Evolutionary conservation across 2,888 invertebrate genomes (phyloP).

Genomic region (Hemistola chrysoprasaria): DNA sequence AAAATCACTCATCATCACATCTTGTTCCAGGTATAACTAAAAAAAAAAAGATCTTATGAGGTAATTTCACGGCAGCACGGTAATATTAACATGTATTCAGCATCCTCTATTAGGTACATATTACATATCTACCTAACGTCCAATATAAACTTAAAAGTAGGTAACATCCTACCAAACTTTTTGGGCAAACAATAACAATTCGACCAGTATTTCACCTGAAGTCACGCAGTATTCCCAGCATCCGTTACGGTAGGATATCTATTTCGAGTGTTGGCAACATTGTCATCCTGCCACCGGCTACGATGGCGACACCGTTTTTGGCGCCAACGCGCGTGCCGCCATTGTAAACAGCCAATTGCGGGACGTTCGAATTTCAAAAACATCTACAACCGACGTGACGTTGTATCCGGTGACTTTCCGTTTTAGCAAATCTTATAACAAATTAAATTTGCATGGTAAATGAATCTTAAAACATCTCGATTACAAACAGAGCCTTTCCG

Average conservation of each 20-base stretch:
- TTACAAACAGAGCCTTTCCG: too few relatives aligned
- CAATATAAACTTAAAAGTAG: too few relatives aligned
- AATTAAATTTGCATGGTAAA: neutral
- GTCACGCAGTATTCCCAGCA: constrained; percentile 32
- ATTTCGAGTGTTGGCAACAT: constrained; percentile 72
- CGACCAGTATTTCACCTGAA: constrained; percentile 39
- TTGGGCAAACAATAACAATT: constrained; percentile 44
- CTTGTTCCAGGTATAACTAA: too few relatives aligned
- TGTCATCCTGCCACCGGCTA: constrained; percentile 55
- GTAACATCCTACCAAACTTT: constrained; percentile 9
- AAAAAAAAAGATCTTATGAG: too few relatives aligned
- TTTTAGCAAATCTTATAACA: constrained; percentile 37
- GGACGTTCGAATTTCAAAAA: constrained; percentile 77
- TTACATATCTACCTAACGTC: too few relatives aligned
- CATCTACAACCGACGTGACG: constrained; percentile 71
- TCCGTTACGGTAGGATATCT: constrained; percentile 46
- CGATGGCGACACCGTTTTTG: constrained; percentile 65
- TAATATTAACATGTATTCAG: too few relatives aligned
- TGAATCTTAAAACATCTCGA: too few relatives aligned
- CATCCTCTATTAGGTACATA: too few relatives aligned
- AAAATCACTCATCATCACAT: too few relatives aligned
- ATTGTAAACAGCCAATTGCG: constrained; percentile 67
- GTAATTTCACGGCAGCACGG: too few relatives aligned
- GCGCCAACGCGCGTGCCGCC: constrained; percentile 72
- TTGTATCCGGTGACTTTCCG: constrained; percentile 73